phyloP scores from a whole-genome alignment of 2,888 invertebrate genomes.

The Acanthosepion esculentum region DNA sequence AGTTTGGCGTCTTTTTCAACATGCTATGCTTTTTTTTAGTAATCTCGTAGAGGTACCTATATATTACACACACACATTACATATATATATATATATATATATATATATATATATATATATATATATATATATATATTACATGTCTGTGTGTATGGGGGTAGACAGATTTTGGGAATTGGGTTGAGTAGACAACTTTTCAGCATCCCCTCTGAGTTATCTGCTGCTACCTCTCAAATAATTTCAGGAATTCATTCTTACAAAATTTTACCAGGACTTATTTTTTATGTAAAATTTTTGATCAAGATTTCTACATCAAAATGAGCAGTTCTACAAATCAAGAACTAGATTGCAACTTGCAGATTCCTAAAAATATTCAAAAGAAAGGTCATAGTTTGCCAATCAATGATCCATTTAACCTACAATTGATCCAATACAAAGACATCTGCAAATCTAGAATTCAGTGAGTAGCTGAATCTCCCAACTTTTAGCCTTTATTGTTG shows the following conservation, averaged over 20 bases:
- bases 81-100: too few species aligned
- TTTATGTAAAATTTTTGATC: not conserved
- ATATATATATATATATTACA: too few species aligned
- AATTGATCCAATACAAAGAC: conserved; percentile 33
- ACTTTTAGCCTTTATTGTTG: not conserved
- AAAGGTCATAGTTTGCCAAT: not conserved
- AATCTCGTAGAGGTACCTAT: too few species aligned
- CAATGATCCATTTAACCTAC: not conserved
- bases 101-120: too few species aligned
- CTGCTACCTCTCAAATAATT: not conserved
- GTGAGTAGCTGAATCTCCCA: not conserved
- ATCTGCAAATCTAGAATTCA: not conserved
- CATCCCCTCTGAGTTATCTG: too few species aligned
- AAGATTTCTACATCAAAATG: not conserved
- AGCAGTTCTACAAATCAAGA: not conserved
- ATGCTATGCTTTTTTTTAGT: too few species aligned
- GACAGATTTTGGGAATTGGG: too few species aligned
- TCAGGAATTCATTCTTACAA: not conserved
- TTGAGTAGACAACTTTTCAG: too few species aligned
- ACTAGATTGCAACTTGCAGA: not conserved
- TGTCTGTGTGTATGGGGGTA: too few species aligned
- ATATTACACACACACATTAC: too few species aligned
- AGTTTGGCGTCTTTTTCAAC: too few species aligned
- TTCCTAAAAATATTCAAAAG: not conserved
- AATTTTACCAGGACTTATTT: not conserved